phyloP scores from a whole-genome alignment of 2,888 invertebrate species.

The Baccha elongata region DNA sequence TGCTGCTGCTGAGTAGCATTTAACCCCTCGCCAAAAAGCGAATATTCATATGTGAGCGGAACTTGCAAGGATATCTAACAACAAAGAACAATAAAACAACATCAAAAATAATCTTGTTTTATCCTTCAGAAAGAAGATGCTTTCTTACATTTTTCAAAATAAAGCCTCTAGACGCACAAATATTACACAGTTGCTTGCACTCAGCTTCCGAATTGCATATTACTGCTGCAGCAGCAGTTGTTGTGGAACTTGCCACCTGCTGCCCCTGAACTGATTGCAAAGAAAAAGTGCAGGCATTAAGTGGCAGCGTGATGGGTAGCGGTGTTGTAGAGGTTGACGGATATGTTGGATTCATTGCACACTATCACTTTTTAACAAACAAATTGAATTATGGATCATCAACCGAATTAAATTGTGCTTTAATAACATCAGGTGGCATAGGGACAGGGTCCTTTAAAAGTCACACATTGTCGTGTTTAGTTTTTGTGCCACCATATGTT shows the following conservation, averaged over 20 bases:
- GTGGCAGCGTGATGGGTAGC: slow-evolving; percentile 10
- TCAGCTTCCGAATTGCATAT: slow-evolving; percentile 65
- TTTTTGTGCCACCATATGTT: slow-evolving; percentile 53
- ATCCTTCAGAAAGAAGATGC: neutral
- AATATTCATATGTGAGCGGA: slow-evolving; percentile 64
- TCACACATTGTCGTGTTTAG: slow-evolving; percentile 14
- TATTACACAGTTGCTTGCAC: slow-evolving; percentile 63
- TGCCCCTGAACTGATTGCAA: slow-evolving; percentile 50
- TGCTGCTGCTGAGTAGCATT: slow-evolving; percentile 39
- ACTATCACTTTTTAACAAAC: slow-evolving; percentile 29
- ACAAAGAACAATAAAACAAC: slow-evolving; percentile 6
- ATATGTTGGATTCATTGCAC: slow-evolving; percentile 63
- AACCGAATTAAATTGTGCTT: slow-evolving; percentile 26
- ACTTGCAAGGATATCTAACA: slow-evolving; percentile 67
- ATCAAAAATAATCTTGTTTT: slow-evolving; percentile 19
- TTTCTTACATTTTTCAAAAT: slow-evolving; percentile 68
- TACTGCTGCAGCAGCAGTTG: slow-evolving; percentile 47
- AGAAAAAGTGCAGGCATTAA: slow-evolving; percentile 39
- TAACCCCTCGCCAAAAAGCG: slow-evolving; percentile 48
- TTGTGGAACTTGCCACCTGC: slow-evolving; percentile 16
- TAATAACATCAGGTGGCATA: neutral
- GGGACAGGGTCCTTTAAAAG: slow-evolving; percentile 16
- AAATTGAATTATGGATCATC: slow-evolving; percentile 23
- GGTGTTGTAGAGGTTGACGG: slow-evolving; percentile 25
- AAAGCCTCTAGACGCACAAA: slow-evolving; percentile 64